Evolutionary conservation across 2,113 vertebrate species (phyloP).

Genomic region (Apteryx mantelli): DNA sequence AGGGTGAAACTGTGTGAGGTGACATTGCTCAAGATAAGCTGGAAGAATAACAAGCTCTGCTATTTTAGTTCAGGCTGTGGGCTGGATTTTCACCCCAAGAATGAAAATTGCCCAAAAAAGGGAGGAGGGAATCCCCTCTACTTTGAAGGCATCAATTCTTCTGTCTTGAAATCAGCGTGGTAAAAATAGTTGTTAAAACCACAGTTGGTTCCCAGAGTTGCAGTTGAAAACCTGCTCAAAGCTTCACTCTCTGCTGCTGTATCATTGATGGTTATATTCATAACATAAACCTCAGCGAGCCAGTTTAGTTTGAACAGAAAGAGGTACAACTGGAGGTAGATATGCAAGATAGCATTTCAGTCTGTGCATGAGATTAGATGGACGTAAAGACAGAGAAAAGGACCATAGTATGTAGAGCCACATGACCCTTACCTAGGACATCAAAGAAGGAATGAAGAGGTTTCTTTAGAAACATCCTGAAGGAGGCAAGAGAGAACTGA

Average conservation of each 20-base stretch:
- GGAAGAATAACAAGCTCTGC: background rate
- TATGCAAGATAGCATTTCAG: background rate
- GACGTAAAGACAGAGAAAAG: background rate
- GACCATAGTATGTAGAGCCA: fast-evolving
- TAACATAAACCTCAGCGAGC: background rate
- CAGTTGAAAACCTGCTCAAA: background rate
- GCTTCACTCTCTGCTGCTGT: background rate
- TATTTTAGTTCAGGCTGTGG: background rate
- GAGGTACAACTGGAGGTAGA: background rate
- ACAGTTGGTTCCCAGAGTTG: background rate
- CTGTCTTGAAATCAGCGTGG: background rate
- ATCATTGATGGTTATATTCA: background rate
- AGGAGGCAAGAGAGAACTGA: background rate
- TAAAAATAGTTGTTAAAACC: background rate
- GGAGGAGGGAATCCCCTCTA: fast-evolving
- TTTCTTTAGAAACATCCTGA: background rate
- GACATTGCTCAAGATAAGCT: conserved; percentile 59
- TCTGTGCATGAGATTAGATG: background rate
- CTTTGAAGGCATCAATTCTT: background rate
- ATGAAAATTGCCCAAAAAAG: background rate
- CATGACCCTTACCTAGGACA: background rate
- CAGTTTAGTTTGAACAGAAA: background rate
- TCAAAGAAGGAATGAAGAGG: background rate
- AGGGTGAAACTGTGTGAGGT: conserved; percentile 46
- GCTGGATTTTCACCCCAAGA: background rate